Base-by-base conservation (phyloP, 2,888 invertebrate genomes). In the Rhorus exstirpatorius region DNA sequence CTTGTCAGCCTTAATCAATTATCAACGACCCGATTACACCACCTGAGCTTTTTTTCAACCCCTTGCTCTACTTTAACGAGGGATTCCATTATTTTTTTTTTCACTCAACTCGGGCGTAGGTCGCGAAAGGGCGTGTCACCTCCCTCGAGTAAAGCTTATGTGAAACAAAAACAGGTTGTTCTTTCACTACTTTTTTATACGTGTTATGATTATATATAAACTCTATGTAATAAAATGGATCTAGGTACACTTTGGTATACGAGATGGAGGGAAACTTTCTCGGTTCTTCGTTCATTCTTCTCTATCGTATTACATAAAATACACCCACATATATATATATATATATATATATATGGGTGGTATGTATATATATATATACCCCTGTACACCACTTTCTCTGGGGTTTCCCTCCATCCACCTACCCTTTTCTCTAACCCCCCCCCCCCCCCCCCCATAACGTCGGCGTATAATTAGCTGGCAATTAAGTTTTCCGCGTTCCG, bases 391-490 rank as follows among this genome's bases (percentile, higher is more conserved):
- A 61, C 6, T 12, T 61, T 55, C 14, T 46, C 31, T 58, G 17
- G 12, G 26, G 17, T 31, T 26, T 24, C 6, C 10, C 44, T 41
- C 63, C 14, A 8, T 0, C 14, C 53, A 12, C 49, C 1, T 31
- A 26, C 14, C 12, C 61, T 46, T 60, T 49, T n/a, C 21, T 46
- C 8, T 17, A 17, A 19, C 8, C 65, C n/a, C 41, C 19, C 55
- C 35, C 55, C 44, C 24, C 31, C 38, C 17, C 35, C 31, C 55
- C 21, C n/a, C n/a, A n/a, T n/a, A n/a, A n/a, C 46, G 49, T n/a
- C 12, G 12, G 35, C n/a, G 31, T 65, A 65, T 72, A 71, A 79
- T 79, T 79, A 79, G 46, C 71, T 49, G 71, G 71, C 71, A 65
- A 79, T 79, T 71, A 79, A 70, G 71, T 71, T 65, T 65, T 46